phyloP scores from a whole-genome alignment of 2,113 vertebrate genomes.

The Archocentrus centrarchus region DNA sequence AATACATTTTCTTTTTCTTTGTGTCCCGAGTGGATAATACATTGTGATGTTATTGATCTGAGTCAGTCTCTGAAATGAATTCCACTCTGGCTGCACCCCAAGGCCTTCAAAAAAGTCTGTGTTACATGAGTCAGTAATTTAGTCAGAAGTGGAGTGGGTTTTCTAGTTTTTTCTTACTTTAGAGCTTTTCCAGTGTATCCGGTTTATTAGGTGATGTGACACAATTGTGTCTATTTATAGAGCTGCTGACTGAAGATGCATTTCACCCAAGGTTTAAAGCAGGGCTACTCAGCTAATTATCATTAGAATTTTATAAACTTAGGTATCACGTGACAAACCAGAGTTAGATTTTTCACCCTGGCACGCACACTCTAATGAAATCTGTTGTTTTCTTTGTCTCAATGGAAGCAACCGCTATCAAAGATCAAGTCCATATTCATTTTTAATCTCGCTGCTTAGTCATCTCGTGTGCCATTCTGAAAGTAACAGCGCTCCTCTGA shows the following conservation, averaged over 20 bases:
- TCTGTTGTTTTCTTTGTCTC: constrained; percentile 11
- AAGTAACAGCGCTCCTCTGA: constrained; percentile 26
- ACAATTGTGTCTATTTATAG: background rate
- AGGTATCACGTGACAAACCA: background rate
- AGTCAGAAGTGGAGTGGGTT: constrained; percentile 25
- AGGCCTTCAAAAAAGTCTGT: constrained; percentile 39
- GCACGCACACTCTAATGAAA: constrained; percentile 10
- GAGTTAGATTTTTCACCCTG: background rate
- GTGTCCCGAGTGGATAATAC: constrained; percentile 41
- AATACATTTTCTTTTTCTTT: constrained; percentile 38
- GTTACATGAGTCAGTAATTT: constrained; percentile 36
- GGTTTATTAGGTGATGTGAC: background rate
- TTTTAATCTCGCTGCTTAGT: constrained; percentile 51
- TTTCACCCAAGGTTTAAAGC: background rate
- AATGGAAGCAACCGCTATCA: constrained; percentile 28
- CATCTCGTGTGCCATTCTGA: constrained; percentile 24
- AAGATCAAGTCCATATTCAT: constrained; percentile 46
- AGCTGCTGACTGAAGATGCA: background rate
- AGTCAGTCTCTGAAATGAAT: constrained; percentile 50
- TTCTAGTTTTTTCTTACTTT: constrained; percentile 8
- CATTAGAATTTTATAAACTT: background rate
- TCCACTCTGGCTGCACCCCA: constrained; percentile 39
- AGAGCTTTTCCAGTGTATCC: background rate
- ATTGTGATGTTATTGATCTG: constrained; percentile 60
- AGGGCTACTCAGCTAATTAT: background rate